Evolutionary conservation across 2,113 vertebrate genomes (phyloP).

Genomic region (Notothenia rossii): DNA sequence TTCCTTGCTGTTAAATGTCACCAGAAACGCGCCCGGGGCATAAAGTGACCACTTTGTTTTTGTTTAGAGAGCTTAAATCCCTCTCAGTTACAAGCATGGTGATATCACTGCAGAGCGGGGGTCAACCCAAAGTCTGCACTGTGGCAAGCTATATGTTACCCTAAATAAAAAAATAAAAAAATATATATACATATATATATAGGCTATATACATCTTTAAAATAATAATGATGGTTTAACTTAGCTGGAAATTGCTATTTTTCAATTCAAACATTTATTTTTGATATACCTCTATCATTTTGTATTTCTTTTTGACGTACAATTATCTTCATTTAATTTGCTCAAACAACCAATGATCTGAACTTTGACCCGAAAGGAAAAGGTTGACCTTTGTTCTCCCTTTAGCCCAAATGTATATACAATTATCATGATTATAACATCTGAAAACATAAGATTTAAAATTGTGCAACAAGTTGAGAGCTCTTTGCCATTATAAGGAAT

Average conservation of each 20-base stretch:
- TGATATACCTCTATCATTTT: not conserved
- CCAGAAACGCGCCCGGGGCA: constrained; percentile 84
- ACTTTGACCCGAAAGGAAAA: constrained; percentile 22
- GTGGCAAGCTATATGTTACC: too few relatives aligned
- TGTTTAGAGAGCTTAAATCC: constrained; percentile 74
- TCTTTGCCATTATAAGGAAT: not conserved
- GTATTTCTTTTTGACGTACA: not conserved
- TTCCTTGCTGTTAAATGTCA: constrained; percentile 91
- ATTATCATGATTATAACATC: not conserved
- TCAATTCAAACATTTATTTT: not conserved
- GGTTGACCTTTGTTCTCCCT: not conserved
- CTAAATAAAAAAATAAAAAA: too few relatives aligned
- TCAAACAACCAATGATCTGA: constrained; percentile 10
- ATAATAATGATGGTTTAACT: not conserved
- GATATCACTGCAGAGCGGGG: constrained; percentile 47
- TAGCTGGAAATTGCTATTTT: not conserved
- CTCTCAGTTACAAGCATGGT: constrained; percentile 51
- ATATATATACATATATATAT: too few relatives aligned
- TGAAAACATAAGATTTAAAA: not conserved
- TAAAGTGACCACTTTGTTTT: constrained; percentile 83
- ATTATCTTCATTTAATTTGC: not conserved
- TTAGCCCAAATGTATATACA: not conserved
- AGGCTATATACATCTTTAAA: too few relatives aligned
- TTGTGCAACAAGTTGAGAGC: constrained; percentile 7
- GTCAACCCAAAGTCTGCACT: constrained; percentile 7